These are phyloP conservation scores for Candidula unifasciata DNA, from an alignment of 2,888 invertebrate genomes.

Conservation along the genomic window DNA sequence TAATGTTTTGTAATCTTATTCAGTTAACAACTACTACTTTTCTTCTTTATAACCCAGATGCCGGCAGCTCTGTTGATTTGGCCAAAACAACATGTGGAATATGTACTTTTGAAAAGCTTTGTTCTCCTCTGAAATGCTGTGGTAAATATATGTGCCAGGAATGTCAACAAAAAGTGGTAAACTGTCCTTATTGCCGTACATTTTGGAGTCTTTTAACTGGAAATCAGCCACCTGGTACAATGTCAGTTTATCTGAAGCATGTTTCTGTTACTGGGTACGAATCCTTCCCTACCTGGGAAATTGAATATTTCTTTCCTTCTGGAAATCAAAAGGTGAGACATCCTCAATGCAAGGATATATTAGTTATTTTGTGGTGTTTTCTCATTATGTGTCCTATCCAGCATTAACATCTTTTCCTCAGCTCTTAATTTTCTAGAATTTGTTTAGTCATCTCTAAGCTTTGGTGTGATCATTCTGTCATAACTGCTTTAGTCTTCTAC, in stretches of 20 bases:
- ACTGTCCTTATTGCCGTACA: not conserved
- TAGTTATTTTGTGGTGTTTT: too few species aligned
- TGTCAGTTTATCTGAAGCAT: conserved; percentile 13
- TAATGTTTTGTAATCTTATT: too few species aligned
- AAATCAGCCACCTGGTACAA: conserved; percentile 28
- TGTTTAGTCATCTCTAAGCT: too few species aligned
- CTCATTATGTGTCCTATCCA: too few species aligned
- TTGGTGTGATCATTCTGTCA: too few species aligned
- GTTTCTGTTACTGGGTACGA: conserved; percentile 32
- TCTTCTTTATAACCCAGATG: not conserved
- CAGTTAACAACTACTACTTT: too few species aligned
- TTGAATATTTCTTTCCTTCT: conserved; percentile 25
- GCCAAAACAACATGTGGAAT: not conserved
- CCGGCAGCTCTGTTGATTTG: not conserved
- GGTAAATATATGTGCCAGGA: not conserved
- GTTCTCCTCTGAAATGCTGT: not conserved
- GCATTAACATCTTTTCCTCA: too few species aligned
- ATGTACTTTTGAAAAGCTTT: not conserved
- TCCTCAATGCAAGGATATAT: too few species aligned
- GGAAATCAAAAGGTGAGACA: conserved; percentile 33
- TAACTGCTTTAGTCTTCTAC: too few species aligned
- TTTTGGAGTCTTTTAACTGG: conserved; percentile 5
- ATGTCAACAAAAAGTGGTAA: not conserved
- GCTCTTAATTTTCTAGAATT: too few species aligned
- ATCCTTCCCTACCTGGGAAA: conserved; percentile 8